phyloP scores from a whole-genome alignment of 2,797 vertebrate species.

The Phataginus tricuspis region DNA sequence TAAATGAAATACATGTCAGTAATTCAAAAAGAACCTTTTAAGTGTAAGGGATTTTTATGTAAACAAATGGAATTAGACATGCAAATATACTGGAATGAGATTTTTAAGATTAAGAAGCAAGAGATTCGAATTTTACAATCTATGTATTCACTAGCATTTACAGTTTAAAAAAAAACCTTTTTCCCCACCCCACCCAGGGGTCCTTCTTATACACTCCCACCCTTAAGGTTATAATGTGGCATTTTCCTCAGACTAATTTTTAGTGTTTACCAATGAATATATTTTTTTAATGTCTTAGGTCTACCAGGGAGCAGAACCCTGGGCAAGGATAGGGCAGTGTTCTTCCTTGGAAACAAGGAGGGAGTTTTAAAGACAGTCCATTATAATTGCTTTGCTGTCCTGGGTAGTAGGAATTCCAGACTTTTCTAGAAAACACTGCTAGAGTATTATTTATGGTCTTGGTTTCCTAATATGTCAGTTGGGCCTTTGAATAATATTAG shows the following conservation, averaged over 20 bases:
- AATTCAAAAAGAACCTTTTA: not conserved
- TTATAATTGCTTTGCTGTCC: not conserved
- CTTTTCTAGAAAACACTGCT: not conserved
- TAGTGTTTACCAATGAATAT: constrained; percentile 5
- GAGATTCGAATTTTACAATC: not conserved
- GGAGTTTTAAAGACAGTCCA: not conserved
- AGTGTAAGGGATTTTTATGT: not conserved
- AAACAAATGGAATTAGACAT: not conserved
- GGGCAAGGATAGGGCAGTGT: not conserved
- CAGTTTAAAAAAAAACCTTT: not conserved
- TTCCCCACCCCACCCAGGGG: not conserved
- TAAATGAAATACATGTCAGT: not conserved
- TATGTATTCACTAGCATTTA: not conserved
- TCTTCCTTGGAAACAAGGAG: not conserved
- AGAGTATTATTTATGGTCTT: not conserved
- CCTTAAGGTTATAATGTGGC: not conserved
- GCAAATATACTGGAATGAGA: not conserved
- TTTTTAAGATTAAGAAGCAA: constrained; percentile 30
- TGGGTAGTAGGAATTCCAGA: not conserved
- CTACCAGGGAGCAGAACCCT: not conserved
- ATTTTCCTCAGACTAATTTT: constrained; percentile 35
- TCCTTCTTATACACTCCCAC: not conserved
- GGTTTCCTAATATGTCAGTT: constrained; percentile 3
- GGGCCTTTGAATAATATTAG: not conserved
- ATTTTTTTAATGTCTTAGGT: constrained; percentile 35